Base-by-base conservation (phyloP, 2,888 invertebrate genomes). In the Herminia tarsipennalis region DNA sequence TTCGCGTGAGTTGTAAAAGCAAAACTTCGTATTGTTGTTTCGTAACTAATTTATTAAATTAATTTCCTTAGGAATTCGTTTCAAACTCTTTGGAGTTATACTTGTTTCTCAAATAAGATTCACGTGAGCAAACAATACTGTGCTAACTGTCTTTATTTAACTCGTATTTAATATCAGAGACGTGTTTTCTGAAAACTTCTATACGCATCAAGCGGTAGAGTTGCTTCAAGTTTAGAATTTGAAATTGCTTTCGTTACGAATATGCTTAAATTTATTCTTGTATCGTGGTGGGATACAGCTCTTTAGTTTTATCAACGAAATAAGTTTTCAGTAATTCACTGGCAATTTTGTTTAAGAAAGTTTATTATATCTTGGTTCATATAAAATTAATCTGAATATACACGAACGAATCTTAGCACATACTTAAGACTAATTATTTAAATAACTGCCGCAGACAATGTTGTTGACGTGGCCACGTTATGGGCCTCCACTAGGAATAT, bases 121-220 rank as follows among this genome's bases (percentile, higher is more conserved):
- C 82, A 83, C 81, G 78, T 82, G 78, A 81, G 77, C 73, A 73
- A 74, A 81, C 79, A 84, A 78, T 78, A 76, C 81, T 83, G 70
- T 50, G 71, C 68, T 67, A 81, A 84, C 74, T 81, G 84, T 85
- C 83, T 84, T 83, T 82, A 84, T 85, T 81, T 83, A 79, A 85
- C 81, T 88, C 85, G 82, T 87, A 84, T 88, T 85, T 86, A 86
- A 89, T 88, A 87, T 86, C 66, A 73, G 76, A 68, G 74, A 86
- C 86, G 83, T 84, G 86, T 87, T 86, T 83, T 77, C 71, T 57
- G 45, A 45, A 62, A 79, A 87, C 72, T 86, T 83, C 59, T 55
- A 59, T 70, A 70, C 70, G 74, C 76, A 77, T 69, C 68, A 69
- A 66, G 65, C 59, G 65, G 64, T 71, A 56, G 66, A 80, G 75